A percentile compares a stretch with the other conserved stretches of the same genome.
phyloP scores from a whole-genome alignment of 2,113 vertebrate species.

The Noturus placidus region DNA sequence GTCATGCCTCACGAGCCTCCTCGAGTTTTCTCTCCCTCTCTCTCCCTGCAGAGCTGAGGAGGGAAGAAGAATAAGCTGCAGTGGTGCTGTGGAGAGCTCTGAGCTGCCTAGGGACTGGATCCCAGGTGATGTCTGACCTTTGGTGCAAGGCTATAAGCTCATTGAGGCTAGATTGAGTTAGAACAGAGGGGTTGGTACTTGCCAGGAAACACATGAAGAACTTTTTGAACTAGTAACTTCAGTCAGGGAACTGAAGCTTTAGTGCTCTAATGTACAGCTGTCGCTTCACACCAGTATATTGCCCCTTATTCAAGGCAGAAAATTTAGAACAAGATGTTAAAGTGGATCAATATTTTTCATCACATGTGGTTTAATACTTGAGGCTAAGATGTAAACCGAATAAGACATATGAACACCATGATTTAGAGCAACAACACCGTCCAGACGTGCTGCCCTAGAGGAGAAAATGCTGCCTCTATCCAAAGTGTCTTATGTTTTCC shows the following conservation, averaged over 20 bases:
- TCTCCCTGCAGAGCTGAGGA: constrained; percentile 6
- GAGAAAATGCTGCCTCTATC: constrained; percentile 30
- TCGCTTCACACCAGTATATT: constrained; percentile 26
- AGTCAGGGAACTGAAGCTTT: not conserved
- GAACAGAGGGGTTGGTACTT: constrained; percentile 22
- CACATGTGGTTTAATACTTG: constrained; percentile 37
- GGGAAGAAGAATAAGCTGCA: constrained; percentile 20
- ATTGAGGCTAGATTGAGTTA: constrained; percentile 28
- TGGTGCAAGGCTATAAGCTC: not conserved
- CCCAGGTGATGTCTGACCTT: constrained; percentile 34
- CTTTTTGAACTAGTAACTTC: not conserved
- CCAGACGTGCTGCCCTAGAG: constrained; percentile 16
- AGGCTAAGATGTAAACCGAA: constrained; percentile 28
- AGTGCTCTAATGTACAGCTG: constrained; percentile 29
- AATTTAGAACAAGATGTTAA: constrained; percentile 22
- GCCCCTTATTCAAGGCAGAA: constrained; percentile 1
- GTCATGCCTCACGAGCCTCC: constrained; percentile 49
- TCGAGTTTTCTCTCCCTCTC: constrained; percentile 4
- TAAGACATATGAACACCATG: constrained; percentile 21
- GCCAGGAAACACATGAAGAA: constrained; percentile 2
- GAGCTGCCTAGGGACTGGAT: constrained; percentile 16
- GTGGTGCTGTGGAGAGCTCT: constrained; percentile 12
- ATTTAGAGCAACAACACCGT: not conserved
- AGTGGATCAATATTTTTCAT: constrained; percentile 43
- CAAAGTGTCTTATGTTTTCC: constrained; percentile 41